Evolutionary conservation across 2,113 vertebrate genomes (phyloP), one percentile per base, ranked within the genome.

Genomic region (Neopipo cinnamomea): DNA sequence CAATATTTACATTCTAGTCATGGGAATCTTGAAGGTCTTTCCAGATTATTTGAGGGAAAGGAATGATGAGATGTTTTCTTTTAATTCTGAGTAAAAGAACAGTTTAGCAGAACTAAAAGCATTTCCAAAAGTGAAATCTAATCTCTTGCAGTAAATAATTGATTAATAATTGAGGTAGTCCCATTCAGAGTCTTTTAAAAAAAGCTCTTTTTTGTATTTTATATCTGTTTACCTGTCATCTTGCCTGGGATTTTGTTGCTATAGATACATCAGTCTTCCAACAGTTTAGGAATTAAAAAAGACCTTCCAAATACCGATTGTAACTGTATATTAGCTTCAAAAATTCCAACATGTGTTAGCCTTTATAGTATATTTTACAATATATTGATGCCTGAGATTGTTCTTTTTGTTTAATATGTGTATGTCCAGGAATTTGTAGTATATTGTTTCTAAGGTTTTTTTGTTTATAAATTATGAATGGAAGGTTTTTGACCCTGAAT

Each of bases 401-500:
- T 3, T 3, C 53, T 4, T 76, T 65, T 35, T 13, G 8, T 78
- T 79, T 73, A 88, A 83, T 80, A 75, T 1, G 1, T 85, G 35
- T 46, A 30, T 2, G 24, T 92, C 56, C 88, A 79, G 70, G 89
- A 95, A 90, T 96, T 95, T 94, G 67, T 95, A 85, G 56, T 89
- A 46, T 68, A 86, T 82, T 66, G 46, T 95, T 76, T 66, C 50
- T 35, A 58, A 92, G 37, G 15, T 7, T 22, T 85, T 41, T 94
- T 93, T 83, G 74, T 95, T 95, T 61, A 88, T 96, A 88, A 93
- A 91, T 93, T 94, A 85, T 87, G 91, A 96, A 96, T 95, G 87
- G 91, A 87, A 79, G 63, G 59, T 4, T 89, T 96, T 93, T 95
- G 88, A 71, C 58, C 31, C 56, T 96, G 93, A 96, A 97, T 88